phyloP scores from a whole-genome alignment of 2,888 invertebrate genomes.

The Parnassius apollo region DNA sequence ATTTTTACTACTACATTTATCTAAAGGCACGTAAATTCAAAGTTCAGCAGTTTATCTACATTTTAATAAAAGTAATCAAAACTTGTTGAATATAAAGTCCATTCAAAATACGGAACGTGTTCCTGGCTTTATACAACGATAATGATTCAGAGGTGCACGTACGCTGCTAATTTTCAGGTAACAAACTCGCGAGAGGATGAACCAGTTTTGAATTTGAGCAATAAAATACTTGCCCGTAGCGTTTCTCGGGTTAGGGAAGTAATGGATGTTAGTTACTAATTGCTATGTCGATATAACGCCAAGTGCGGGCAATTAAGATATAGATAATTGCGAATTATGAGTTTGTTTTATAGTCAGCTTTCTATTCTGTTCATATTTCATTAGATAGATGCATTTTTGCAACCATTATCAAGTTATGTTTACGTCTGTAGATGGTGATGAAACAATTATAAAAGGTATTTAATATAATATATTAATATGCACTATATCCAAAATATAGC shows the following conservation, averaged over 20 bases:
- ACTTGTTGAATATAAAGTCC: constrained; percentile 20
- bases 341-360: constrained; percentile 38
- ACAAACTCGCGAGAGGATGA: constrained; percentile 17
- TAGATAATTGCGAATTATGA: constrained; percentile 60
- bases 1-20: no score
- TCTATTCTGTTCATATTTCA: background rate
- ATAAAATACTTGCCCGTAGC: constrained; percentile 68
- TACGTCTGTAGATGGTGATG: no score
- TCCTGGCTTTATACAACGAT: background rate
- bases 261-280: constrained; percentile 62
- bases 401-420: no score
- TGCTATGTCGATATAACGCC: constrained; percentile 58
- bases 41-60: constrained; percentile 1
- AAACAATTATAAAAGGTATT: no score
- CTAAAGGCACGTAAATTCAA: constrained; percentile 2
- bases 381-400: no score
- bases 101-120: constrained; percentile 19
- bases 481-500: no score
- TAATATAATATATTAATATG: no score
- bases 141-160: constrained; percentile 33
- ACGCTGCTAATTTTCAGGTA: constrained; percentile 25
- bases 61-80: constrained; percentile 11
- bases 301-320: constrained; percentile 67
- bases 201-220: constrained; percentile 53
- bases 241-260: constrained; percentile 46